Evolutionary conservation across 1,140 invertebrate genomes (phyloP).

Genomic region (Druon quercuslanigerum): DNA sequence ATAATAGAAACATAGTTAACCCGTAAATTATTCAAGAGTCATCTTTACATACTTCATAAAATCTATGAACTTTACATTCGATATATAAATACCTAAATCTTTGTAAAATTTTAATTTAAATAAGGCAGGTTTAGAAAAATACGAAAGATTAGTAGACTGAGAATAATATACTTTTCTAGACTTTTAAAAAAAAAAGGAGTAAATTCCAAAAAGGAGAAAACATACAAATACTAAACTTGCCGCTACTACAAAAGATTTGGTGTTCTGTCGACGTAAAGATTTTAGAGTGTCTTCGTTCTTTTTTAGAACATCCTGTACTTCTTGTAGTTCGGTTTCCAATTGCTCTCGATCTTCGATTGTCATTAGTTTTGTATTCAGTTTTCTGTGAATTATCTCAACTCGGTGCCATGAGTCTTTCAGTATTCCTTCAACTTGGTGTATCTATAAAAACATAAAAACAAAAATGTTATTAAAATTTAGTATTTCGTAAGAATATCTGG

Average conservation of each 20-base stretch:
- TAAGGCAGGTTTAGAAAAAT: too few species aligned
- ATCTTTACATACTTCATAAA: too few species aligned
- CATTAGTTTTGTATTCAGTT: conserved; percentile 59
- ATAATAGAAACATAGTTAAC: too few species aligned
- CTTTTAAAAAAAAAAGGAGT: conserved; percentile 49
- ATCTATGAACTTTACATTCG: too few species aligned
- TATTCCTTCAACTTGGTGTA: conserved; percentile 64
- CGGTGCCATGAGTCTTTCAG: conserved; percentile 62
- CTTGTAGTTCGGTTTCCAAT: conserved; percentile 64
- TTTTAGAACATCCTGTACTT: conserved; percentile 61
- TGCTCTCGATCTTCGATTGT: conserved; percentile 62
- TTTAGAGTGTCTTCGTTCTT: conserved; percentile 62
- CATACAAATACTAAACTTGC: conserved; percentile 61
- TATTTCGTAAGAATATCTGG: neutral
- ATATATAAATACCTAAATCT: too few species aligned
- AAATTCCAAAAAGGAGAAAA: conserved; percentile 64
- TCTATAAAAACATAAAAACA: conserved; percentile 57
- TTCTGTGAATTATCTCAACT: conserved; percentile 63
- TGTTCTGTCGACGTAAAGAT: conserved; percentile 63
- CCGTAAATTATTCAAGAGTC: too few species aligned
- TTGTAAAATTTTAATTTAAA: too few species aligned
- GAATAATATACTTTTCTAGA: neutral
- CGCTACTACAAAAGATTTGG: conserved; percentile 64
- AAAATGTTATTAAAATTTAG: neutral
- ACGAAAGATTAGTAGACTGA: neutral